phyloP scores from a whole-genome alignment of 2,113 vertebrate species.

The Hippocampus abdominalis region DNA sequence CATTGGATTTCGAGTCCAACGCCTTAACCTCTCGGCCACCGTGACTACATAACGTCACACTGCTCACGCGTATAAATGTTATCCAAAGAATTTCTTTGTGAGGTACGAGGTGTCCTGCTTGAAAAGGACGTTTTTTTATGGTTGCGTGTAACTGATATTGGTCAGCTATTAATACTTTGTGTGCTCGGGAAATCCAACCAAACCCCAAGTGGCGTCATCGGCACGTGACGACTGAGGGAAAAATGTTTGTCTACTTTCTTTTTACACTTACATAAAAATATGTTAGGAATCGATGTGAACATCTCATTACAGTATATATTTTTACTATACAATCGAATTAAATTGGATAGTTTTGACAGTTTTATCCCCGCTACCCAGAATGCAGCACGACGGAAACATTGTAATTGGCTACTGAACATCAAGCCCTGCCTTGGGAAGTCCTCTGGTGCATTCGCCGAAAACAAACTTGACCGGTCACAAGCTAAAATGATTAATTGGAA shows the following conservation, averaged over 20 bases:
- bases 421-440: constrained; percentile 21
- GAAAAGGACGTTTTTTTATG: too few relatives aligned
- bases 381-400: background rate
- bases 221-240: background rate
- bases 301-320: background rate
- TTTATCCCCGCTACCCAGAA: background rate
- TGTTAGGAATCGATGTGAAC: background rate
- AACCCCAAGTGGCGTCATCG: background rate
- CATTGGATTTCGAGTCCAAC: constrained; percentile 9
- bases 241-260: background rate
- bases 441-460: rapidly evolving
- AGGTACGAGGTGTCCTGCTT: too few relatives aligned
- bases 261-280: background rate
- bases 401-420: constrained; percentile 21
- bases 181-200: background rate
- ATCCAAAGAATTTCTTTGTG: too few relatives aligned
- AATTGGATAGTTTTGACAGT: background rate
- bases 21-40: constrained; percentile 8
- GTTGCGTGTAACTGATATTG: background rate
- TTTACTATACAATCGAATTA: background rate
- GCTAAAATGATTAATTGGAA: constrained; percentile 63
- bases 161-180: background rate
- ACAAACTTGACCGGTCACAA: background rate
- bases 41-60: background rate
- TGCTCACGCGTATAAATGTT: rapidly evolving